phyloP scores from a whole-genome alignment of 1,140 invertebrate genomes.

The Agrypnia vestita region DNA sequence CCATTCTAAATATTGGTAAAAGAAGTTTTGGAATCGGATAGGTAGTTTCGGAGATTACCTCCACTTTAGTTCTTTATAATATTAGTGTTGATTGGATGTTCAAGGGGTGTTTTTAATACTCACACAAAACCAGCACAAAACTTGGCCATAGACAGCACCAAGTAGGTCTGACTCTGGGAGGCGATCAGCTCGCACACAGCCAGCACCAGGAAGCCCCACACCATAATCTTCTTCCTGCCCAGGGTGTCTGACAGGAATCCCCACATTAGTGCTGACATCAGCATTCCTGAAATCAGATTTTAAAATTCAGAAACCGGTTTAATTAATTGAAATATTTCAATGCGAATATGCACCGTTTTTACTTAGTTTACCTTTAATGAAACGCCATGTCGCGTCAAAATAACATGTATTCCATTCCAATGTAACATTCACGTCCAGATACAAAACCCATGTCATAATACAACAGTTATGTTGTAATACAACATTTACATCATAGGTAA shows the following conservation, averaged over 20 bases:
- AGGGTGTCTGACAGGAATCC: slow-evolving; percentile 85
- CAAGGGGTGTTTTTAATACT: slow-evolving; percentile 66
- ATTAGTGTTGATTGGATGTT: no score
- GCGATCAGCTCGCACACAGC: slow-evolving; percentile 79
- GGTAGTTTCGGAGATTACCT: no score
- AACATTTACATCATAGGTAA: no score
- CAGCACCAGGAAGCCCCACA: slow-evolving; percentile 82
- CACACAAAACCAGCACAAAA: slow-evolving; percentile 86
- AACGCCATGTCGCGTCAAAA: not conserved
- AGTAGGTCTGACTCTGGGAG: slow-evolving; percentile 81
- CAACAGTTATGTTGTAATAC: no score
- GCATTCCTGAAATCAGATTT: slow-evolving; percentile 79
- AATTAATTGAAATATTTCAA: no score
- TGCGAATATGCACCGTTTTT: no score
- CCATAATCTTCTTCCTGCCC: slow-evolving; percentile 81
- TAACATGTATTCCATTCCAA: not conserved
- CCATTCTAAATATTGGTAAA: no score
- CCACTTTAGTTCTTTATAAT: no score
- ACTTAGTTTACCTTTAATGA: not conserved
- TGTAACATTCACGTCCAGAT: no score
- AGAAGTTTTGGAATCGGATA: no score
- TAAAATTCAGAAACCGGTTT: not conserved
- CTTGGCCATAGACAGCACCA: slow-evolving; percentile 80
- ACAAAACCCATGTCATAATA: no score
- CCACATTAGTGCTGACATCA: slow-evolving; percentile 86